Conservation (phyloP, 2,797 vertebrate genomes). For the Falco columbarius region DNA sequence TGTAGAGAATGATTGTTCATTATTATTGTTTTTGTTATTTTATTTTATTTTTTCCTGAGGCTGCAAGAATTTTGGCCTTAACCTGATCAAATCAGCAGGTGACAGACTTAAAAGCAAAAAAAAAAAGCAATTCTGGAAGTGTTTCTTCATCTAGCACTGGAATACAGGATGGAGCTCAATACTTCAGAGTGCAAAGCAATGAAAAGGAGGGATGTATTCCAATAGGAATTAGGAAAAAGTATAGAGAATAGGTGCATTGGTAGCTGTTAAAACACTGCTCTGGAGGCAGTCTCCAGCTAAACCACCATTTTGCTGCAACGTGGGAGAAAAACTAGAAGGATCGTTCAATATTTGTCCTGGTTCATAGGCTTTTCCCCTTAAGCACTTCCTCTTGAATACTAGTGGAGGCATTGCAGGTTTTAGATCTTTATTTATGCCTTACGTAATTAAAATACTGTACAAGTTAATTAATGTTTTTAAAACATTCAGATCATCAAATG, state of each 20-base stretch:
- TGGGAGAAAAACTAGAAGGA: background rate
- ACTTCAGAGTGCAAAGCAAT: background rate
- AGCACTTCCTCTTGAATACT: constrained; percentile 28
- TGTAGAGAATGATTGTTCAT: background rate
- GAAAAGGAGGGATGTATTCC: background rate
- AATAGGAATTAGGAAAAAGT: background rate
- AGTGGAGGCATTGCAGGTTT: constrained; percentile 18
- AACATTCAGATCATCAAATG: constrained; percentile 46
- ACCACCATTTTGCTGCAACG: background rate
- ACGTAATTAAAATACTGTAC: constrained; percentile 8
- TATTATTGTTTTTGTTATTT: background rate
- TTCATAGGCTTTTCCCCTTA: constrained; percentile 4
- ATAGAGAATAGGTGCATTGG: background rate
- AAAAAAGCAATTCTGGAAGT: background rate
- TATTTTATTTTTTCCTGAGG: background rate
- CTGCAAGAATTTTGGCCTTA: background rate
- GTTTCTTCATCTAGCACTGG: background rate
- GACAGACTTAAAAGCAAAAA: background rate
- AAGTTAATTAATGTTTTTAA: constrained; percentile 43
- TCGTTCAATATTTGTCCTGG: background rate
- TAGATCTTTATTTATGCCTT: constrained; percentile 48
- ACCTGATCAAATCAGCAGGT: background rate
- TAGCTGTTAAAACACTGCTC: background rate
- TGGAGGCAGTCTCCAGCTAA: background rate
- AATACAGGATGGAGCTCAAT: background rate